Evolutionary conservation across 2,113 vertebrate species (phyloP).

Genomic region (Nyctereutes procyonoides): DNA sequence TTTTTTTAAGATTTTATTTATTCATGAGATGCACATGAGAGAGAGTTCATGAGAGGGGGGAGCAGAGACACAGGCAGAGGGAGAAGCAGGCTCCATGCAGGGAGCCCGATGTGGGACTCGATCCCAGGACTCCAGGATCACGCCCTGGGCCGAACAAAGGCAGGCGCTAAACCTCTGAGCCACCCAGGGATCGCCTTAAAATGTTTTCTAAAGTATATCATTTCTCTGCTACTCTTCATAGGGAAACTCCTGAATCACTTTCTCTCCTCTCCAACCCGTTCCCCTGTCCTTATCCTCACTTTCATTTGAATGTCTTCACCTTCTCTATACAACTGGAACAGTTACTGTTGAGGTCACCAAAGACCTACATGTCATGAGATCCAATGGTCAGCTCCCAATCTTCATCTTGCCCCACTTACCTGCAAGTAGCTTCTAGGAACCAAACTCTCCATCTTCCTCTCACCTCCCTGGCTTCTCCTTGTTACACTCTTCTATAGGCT

Average conservation of each 20-base stretch:
- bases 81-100: too few species aligned
- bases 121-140: too few species aligned
- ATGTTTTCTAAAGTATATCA: background rate
- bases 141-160: too few species aligned
- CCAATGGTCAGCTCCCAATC: background rate
- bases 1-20: background rate
- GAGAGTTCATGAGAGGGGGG: too few species aligned
- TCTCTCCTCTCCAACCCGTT: accelerated
- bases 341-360: background rate
- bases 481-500: background rate
- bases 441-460: background rate
- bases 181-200: background rate
- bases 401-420: background rate
- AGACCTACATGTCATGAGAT: too few species aligned
- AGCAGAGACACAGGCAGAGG: too few species aligned
- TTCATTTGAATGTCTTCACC: background rate
- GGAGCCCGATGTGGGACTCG: too few species aligned
- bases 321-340: background rate
- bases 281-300: background rate
- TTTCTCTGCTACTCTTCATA: background rate
- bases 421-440: background rate
- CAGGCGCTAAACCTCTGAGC: too few species aligned
- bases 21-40: too few species aligned
- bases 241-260: background rate
- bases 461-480: background rate